Evolutionary conservation across 1,140 invertebrate species (phyloP), one percentile per base, ranked within the genome.

Genomic region (Thrips palmi): DNA sequence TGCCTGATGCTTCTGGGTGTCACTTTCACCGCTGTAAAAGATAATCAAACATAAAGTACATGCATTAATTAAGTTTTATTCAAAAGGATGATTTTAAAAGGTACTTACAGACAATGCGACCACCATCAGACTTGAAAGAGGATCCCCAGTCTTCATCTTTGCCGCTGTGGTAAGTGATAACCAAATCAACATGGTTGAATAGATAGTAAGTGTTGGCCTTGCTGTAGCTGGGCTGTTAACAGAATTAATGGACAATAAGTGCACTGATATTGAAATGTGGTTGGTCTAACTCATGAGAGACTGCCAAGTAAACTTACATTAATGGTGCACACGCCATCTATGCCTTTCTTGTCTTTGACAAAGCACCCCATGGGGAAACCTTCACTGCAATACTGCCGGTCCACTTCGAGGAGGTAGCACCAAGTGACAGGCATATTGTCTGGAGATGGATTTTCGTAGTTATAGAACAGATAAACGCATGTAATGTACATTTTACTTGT

Each of bases 321-420:
- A 39, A 74, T 62, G 24, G 65, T 63, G 52, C 74, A 80, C 11
- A 67, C 63, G 47, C 74, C 73, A 52, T 70, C 71, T 27, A 57
- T 58, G 20, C 57, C 56, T 27, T 62, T 60, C 8, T 63, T 47
- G 46, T 70, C 64, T 42, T 67, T 62, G 24, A 74, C 66, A 57
- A 82, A 87, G 57, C 94, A 98, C n/a, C 94, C 94, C 77, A 97
- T 92, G 1, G 91, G 92, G 55, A 97, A 97, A 22, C 93, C 91
- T 39, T 81, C 88, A 30, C 77, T 85, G 55, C 93, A 97, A 60
- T 85, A 80, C 48, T 80, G 71, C 53, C 72, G 65, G 41, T 65
- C 71, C 54, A 74, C 70, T 45, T 87, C 80, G 15, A 76, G 64
- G 40, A 69, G 59, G 56, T 93, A 97, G 58, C 93, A 98, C 81